A percentile compares a stretch with the other conserved stretches of the same genome.
phyloP scores from a whole-genome alignment of 2,888 invertebrate species.

The Dryobota labecula region DNA sequence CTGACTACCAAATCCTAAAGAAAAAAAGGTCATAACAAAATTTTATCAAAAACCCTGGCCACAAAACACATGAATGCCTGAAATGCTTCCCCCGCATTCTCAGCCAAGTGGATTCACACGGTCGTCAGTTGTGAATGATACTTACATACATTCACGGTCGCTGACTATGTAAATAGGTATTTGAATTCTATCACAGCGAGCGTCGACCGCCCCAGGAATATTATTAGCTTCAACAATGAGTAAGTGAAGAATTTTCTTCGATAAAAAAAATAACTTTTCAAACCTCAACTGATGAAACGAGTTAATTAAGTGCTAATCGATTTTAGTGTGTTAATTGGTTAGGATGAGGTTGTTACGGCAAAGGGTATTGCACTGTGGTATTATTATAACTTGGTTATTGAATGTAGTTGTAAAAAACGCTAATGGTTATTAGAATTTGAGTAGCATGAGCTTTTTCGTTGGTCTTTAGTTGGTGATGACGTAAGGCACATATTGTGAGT shows the following conservation, averaged over 20 bases:
- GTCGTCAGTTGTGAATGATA: conserved; percentile 77
- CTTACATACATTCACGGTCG: conserved; percentile 84
- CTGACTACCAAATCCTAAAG: background rate
- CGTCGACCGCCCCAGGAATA: conserved; percentile 74
- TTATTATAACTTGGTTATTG: conserved; percentile 20
- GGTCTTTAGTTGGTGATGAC: conserved; percentile 21
- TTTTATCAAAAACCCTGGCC: conserved; percentile 69
- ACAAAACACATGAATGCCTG: conserved; percentile 71
- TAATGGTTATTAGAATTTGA: conserved; percentile 37
- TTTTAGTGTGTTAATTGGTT: conserved; percentile 54
- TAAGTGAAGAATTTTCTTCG: conserved; percentile 65
- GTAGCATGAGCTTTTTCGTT: conserved; percentile 39
- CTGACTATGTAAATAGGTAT: conserved; percentile 87
- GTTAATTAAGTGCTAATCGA: conserved; percentile 60
- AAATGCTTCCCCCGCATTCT: conserved; percentile 85
- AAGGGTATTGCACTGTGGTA: conserved; percentile 36
- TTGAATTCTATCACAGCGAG: conserved; percentile 77
- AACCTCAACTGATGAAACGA: conserved; percentile 54
- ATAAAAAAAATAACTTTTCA: conserved; percentile 58
- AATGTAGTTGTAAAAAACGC: conserved; percentile 35
- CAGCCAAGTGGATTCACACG: conserved; percentile 85
- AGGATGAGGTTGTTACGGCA: conserved; percentile 28
- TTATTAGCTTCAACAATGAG: conserved; percentile 73
- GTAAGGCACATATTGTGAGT: conserved; percentile 2
- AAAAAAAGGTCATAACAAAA: background rate